Base-by-base conservation (phyloP, 2,797 vertebrate species). In the Cossypha heuglini region DNA sequence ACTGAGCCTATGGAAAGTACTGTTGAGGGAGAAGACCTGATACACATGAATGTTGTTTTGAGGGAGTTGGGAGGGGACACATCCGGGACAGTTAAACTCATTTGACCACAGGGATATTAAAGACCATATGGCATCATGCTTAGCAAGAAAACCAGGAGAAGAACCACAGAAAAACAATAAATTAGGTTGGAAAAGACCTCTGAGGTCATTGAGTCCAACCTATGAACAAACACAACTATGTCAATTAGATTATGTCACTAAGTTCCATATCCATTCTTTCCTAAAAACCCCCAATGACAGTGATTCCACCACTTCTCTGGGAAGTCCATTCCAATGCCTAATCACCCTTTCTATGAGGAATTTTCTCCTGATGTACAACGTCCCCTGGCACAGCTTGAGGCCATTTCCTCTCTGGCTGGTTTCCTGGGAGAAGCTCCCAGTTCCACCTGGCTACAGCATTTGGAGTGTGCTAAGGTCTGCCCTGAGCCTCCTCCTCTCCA, bases 51-150 rank as follows among this genome's bases (percentile, higher is more conserved):
- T 42, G 19, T 11, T 35, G 16, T 16, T 42, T 18, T 42, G 18
- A 38, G 24, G 7, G 25, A 13, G 2, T 0, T 55, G 16, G 22
- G 13, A 67, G 16, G 13, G 18, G 12, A 35, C 9, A 14, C 17
- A 13, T 7, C 16, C 0, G 0, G n/a, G 1, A 59, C 29, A 9
- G 38, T 29, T 40, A 58, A 61, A 6, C 5, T 15, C 25, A 67
- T 4, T 6, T 14, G 26, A 16, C 15, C 26, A 10, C 0, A 2
- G 3, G 10, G 33, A 35, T 59, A 16, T 35, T 61, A 24, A 16
- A 61, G 61, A 42, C 22, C 29, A 59, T 26, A 33, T 16, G 6
- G 10, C 18, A n/a, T 24, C 12, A 24, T 42, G 16, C 9, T 68
- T n/a, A 74, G 7, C 18, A 61, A 46, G 26, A 54, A 74, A 54